phyloP scores from a whole-genome alignment of 1,140 invertebrate genomes.

The Propsilocerus akamusi region DNA sequence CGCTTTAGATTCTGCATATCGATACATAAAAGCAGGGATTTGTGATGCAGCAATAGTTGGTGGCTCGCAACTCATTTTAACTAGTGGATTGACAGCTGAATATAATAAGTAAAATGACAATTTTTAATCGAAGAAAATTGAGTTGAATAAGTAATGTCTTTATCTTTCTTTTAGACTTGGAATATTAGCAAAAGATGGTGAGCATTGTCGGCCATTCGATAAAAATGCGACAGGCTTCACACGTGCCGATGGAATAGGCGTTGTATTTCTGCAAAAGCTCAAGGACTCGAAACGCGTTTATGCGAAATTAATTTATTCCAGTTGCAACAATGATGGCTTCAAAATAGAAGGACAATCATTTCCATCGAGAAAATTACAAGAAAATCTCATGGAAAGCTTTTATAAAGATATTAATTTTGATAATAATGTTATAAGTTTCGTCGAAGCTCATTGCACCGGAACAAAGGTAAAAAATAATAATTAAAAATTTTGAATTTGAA shows the following conservation, averaged over 20 bases:
- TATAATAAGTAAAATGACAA: constrained; percentile 28
- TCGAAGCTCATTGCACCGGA: constrained; percentile 76
- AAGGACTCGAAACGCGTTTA: constrained; percentile 61
- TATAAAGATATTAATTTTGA: constrained; percentile 40
- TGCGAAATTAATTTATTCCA: constrained; percentile 30
- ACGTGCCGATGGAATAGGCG: constrained; percentile 55
- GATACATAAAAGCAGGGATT: constrained; percentile 48
- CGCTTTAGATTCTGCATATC: constrained; percentile 67
- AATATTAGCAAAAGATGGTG: constrained; percentile 66
- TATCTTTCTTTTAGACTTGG: constrained; percentile 37
- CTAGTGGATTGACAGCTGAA: constrained; percentile 59
- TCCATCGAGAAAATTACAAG: constrained; percentile 29
- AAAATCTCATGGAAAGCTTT: constrained; percentile 36
- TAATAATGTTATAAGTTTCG: constrained; percentile 40
- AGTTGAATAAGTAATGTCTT: not conserved
- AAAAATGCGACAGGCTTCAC: constrained; percentile 55
- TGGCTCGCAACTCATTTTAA: constrained; percentile 60
- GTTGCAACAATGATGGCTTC: constrained; percentile 67
- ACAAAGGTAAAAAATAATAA: constrained; percentile 42
- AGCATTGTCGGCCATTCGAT: constrained; percentile 75
- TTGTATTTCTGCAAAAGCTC: constrained; percentile 63
- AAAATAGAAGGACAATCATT: constrained; percentile 37
- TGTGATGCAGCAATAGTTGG: constrained; percentile 80
- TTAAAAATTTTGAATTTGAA: constrained; percentile 6
- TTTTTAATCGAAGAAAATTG: constrained; percentile 5